Evolutionary conservation across 35 echinoderm and acorn worm species (phyloP).

Genomic region (Lytechinus pictus): DNA sequence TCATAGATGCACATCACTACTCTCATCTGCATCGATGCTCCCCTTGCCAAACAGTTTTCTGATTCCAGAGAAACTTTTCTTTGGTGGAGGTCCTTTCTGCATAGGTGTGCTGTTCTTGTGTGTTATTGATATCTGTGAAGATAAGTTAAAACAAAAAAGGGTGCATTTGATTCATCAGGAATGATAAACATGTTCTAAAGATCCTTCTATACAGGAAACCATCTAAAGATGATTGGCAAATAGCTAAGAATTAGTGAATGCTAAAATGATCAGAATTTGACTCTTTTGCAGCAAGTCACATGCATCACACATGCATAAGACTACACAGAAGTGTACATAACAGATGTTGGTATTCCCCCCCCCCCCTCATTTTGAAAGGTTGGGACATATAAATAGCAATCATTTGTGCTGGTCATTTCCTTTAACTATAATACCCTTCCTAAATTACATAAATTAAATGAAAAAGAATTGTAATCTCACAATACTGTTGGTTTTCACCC

Average conservation of each 20-base stretch:
- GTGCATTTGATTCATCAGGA: neutral
- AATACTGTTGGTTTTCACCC: too few species aligned
- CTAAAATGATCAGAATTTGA: too few species aligned
- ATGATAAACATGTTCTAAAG: neutral
- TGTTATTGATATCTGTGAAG: constrained; percentile 88
- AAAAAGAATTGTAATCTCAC: too few species aligned
- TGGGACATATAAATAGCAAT: too few species aligned
- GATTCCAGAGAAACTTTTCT: constrained; percentile 68
- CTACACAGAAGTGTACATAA: too few species aligned
- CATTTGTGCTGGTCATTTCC: too few species aligned
- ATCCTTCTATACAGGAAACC: neutral
- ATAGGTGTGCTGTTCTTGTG: constrained; percentile 94
- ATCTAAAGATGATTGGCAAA: neutral
- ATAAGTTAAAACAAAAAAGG: neutral
- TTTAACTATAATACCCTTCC: too few species aligned
- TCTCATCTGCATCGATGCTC: constrained; percentile 45
- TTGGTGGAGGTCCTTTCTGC: constrained; percentile 84
- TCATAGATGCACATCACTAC: constrained; percentile 40
- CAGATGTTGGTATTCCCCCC: too few species aligned
- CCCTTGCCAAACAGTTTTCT: constrained; percentile 56
- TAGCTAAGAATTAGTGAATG: neutral
- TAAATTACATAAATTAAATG: too few species aligned
- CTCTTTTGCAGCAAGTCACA: too few species aligned
- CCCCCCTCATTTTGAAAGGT: too few species aligned
- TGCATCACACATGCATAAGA: too few species aligned